Percentiles rank a stretch among this genome's conserved stretches.
These are phyloP conservation scores for Neolamprologus falcicula DNA, from an alignment of 2,113 vertebrate genomes.

Conservation along the genomic window DNA sequence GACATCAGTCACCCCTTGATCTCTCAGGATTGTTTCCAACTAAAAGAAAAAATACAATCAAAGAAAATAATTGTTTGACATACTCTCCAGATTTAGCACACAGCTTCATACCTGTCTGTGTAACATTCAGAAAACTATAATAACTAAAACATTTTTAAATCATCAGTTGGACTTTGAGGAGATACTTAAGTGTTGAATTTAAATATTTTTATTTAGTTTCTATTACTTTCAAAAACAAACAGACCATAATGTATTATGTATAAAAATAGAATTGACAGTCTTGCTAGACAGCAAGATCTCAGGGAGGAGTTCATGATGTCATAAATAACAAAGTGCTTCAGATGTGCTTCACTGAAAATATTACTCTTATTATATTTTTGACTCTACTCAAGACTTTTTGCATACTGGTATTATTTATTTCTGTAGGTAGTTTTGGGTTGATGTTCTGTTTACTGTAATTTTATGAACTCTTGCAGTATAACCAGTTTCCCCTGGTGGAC, in stretches of 20 bases:
- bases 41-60: accelerated
- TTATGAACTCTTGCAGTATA: accelerated
- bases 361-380: not conserved
- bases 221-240: accelerated
- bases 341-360: not conserved
- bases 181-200: not conserved
- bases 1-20: not conserved
- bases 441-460: not conserved
- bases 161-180: not conserved
- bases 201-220: not conserved
- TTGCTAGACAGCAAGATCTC: not conserved
- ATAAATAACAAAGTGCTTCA: accelerated
- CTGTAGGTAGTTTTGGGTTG: not conserved
- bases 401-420: not conserved
- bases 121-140: accelerated
- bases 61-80: accelerated
- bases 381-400: not conserved
- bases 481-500: not conserved
- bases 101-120: not conserved
- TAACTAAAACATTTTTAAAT: accelerated
- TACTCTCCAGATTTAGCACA: not conserved
- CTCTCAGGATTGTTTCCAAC: not conserved
- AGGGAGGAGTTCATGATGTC: accelerated
- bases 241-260: not conserved
- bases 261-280: not conserved